Base-by-base conservation (phyloP, 2,888 invertebrate species). In the Acrocyrtus sp. region DNA sequence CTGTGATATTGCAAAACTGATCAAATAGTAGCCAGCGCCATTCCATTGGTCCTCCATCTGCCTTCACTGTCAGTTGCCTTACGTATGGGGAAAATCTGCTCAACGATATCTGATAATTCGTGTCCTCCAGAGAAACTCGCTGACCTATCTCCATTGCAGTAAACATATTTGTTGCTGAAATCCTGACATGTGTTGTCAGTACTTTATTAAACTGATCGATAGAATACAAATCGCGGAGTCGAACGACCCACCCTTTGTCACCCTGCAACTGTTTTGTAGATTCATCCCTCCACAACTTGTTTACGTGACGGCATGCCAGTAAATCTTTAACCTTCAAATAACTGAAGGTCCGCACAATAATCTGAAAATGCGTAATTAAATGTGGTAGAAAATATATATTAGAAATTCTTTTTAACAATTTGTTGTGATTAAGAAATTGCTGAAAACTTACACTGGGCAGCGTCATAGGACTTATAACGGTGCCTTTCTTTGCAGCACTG, bases 1-100 rank as follows among this genome's bases (percentile, higher is more conserved):
- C 63, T 29, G 50, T 57, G 34, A 72, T 27, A 29, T 72, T 72
- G 21, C 27, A 15, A 58, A 72, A 63, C 26, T 63, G 63, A 12
- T 63, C 70, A 34, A 72, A 57, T 8, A 72, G 47, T 21, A 72
- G n/a, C 29, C 48, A 41, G 4, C 70, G 57, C 62, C 63, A 72
- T 22, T 72, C 70, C 10, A 45, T 8, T 0, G 69, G 29, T 3
- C 56, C 54, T 17, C 54, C 6, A 6, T 41, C 56, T 5, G 48
- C 21, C 3, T 61, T 0, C 5, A 69, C 47, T 8, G 19, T 22
- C 0, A 69, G 27, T 8, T 50, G n/a, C 10, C 41, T 69, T 1
- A 62, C 21, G 6, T 17, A 5, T 21, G 6, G 27, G 3, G 69
- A 43, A 22, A 69, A 2, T 34, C 48, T 61, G 0, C 24, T 56